Conservation (phyloP, 2,888 invertebrate genomes). For the Harpalus rufipes region DNA sequence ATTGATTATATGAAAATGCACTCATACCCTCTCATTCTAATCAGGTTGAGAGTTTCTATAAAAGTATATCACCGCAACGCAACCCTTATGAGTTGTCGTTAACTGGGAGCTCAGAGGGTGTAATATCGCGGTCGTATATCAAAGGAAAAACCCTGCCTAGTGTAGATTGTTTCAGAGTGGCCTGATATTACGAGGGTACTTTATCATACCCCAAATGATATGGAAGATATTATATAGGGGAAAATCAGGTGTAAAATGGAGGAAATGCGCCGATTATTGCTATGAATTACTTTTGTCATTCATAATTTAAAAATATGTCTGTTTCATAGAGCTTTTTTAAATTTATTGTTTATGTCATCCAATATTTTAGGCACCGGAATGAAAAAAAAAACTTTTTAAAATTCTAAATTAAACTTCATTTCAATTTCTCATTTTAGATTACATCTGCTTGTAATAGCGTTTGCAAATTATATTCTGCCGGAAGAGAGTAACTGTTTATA, state of each 20-base stretch:
- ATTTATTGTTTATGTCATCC: too few relatives aligned
- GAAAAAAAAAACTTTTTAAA: background rate
- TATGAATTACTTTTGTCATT: too few relatives aligned
- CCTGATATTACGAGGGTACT: background rate
- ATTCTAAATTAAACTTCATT: background rate
- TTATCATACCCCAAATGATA: background rate
- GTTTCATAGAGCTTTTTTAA: too few relatives aligned
- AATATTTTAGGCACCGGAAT: too few relatives aligned
- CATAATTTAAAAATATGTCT: too few relatives aligned
- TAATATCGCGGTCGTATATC: constrained; percentile 2
- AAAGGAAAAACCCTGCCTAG: background rate
- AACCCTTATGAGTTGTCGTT: background rate
- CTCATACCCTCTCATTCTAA: too few relatives aligned
- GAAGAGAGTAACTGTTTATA: too few relatives aligned
- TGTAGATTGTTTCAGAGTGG: constrained; percentile 5
- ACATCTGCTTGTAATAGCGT: background rate
- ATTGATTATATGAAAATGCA: too few relatives aligned
- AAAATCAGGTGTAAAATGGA: background rate
- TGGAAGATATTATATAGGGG: background rate
- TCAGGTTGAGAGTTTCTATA: background rate
- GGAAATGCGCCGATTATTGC: background rate
- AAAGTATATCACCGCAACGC: background rate
- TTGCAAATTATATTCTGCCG: background rate
- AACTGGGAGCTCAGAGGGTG: background rate
- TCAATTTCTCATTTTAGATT: background rate